Conservation (phyloP, 2,888 invertebrate species). For the Lissonota sp. region DNA sequence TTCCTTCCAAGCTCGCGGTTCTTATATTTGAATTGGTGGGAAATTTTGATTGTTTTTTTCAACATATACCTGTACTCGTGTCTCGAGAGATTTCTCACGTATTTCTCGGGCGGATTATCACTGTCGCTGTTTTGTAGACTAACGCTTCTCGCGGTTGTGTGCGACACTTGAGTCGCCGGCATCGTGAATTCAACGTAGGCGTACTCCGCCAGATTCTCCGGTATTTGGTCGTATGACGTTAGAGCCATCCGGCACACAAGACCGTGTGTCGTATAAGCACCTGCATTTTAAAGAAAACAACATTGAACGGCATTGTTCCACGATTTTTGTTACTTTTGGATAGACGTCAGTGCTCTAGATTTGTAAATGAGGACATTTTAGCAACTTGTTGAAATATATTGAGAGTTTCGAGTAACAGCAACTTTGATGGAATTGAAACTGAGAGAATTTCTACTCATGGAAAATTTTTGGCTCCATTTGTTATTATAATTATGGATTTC, state of each 20-base stretch:
- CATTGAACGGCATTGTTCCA: too few species aligned
- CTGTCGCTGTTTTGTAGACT: slow-evolving; percentile 94
- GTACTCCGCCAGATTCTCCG: slow-evolving; percentile 94
- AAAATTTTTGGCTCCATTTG: neutral
- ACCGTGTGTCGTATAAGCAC: slow-evolving; percentile 99
- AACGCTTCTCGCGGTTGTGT: slow-evolving; percentile 97
- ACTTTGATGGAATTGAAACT: too few species aligned
- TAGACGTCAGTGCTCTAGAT: too few species aligned
- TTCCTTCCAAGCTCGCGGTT: neutral
- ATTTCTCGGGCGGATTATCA: slow-evolving; percentile 98
- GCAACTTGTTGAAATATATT: too few species aligned
- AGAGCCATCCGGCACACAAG: slow-evolving; percentile 97
- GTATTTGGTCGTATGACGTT: slow-evolving; percentile 98
- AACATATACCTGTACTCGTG: slow-evolving; percentile 93
- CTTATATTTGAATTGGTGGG: neutral
- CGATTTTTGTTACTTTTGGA: too few species aligned
- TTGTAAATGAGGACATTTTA: too few species aligned
- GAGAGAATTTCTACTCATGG: too few species aligned
- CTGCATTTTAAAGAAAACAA: slow-evolving; percentile 84
- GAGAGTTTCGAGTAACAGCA: too few species aligned
- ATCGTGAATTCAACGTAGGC: slow-evolving; percentile 98
- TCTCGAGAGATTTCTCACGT: slow-evolving; percentile 97
- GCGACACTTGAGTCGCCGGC: slow-evolving; percentile 98
- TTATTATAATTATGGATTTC: too few species aligned
- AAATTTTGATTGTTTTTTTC: neutral